Evolutionary conservation across 92 coral and sea anemone genomes (phyloP).

Genomic region (Phenganax marumi): DNA sequence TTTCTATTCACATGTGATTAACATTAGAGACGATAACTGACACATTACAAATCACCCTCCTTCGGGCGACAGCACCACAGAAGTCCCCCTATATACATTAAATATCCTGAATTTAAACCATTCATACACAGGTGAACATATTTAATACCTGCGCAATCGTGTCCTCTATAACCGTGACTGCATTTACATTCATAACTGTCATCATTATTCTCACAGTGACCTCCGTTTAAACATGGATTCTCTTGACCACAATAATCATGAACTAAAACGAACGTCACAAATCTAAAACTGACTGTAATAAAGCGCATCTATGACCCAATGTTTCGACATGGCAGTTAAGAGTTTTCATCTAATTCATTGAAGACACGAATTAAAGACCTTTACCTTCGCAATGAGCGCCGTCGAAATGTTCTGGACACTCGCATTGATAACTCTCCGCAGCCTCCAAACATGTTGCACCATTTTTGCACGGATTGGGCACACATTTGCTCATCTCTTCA

Average conservation of each 20-base stretch:
- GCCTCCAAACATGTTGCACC: constrained; percentile 74
- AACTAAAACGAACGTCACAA: constrained; percentile 42
- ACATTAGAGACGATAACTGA: too few species aligned
- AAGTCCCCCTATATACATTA: background rate
- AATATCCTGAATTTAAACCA: background rate
- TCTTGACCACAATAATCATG: constrained; percentile 73
- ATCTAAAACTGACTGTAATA: background rate
- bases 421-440: constrained; percentile 61
- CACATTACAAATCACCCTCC: too few species aligned
- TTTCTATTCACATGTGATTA: too few species aligned
- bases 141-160: constrained; percentile 79
- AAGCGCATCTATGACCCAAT: background rate
- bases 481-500: constrained; percentile 68
- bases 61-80: too few species aligned
- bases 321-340: background rate
- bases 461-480: constrained; percentile 91
- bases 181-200: constrained; percentile 65
- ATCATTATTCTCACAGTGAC: constrained; percentile 70
- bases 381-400: constrained; percentile 91
- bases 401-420: constrained; percentile 67
- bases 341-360: background rate
- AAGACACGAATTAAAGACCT: background rate
- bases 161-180: constrained; percentile 68
- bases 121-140: background rate
- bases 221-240: constrained; percentile 87